Evolutionary conservation across 1,140 invertebrate species (phyloP).

Genomic region (Drosophila aff.): DNA sequence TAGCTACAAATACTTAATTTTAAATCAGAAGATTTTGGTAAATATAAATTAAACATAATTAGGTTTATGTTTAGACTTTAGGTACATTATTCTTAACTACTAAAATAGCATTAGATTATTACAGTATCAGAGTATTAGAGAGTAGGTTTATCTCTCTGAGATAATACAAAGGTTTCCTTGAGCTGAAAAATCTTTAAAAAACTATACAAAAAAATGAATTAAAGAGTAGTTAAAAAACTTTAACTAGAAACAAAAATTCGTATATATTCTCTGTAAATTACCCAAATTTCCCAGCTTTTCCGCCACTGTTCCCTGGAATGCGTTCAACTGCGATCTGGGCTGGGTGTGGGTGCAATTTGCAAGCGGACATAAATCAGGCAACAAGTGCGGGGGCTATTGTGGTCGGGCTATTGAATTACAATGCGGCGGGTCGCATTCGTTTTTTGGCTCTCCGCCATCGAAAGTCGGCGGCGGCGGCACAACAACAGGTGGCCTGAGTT

Average conservation of each 20-base stretch:
- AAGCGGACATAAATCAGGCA: slow-evolving; percentile 74
- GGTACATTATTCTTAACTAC: not conserved
- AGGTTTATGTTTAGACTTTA: not conserved
- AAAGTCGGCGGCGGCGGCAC: slow-evolving; percentile 19
- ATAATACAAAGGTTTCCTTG: not conserved
- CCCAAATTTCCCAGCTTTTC: not conserved
- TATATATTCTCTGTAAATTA: too few relatives aligned
- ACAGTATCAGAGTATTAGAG: not conserved
- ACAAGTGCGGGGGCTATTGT: slow-evolving; percentile 77
- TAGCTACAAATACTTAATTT: not conserved
- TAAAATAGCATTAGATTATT: not conserved
- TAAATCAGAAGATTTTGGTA: not conserved
- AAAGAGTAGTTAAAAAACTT: not conserved
- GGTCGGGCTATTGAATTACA: slow-evolving; percentile 73
- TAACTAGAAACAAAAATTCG: fast-evolving
- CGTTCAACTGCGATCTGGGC: slow-evolving; percentile 61
- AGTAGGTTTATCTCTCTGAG: too few relatives aligned
- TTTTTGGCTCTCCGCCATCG: slow-evolving; percentile 43
- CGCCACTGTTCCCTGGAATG: slow-evolving; percentile 69
- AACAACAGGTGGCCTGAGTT: slow-evolving; percentile 57
- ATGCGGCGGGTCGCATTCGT: slow-evolving; percentile 54
- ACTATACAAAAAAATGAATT: too few relatives aligned
- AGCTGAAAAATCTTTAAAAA: not conserved
- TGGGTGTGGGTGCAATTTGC: slow-evolving; percentile 81
- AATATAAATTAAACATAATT: not conserved